Evolutionary conservation across 2,113 vertebrate species (phyloP).

Genomic region (Butorides virescens): DNA sequence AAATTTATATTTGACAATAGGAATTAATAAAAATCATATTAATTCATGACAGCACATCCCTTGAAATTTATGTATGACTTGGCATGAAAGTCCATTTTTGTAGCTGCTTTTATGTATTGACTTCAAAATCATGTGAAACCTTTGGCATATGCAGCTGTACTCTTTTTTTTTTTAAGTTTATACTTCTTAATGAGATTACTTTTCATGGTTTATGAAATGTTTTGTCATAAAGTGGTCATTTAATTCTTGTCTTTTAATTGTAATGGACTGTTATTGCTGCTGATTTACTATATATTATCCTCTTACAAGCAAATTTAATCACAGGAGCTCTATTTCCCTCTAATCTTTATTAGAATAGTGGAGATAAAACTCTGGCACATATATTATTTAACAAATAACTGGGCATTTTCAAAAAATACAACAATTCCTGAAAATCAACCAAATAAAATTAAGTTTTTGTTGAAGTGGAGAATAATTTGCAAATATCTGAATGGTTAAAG

Average conservation of each 20-base stretch:
- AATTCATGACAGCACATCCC: not conserved
- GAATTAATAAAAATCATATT: not conserved
- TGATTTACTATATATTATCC: slow-evolving; percentile 11
- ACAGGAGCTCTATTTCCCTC: not conserved
- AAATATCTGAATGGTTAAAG: not conserved
- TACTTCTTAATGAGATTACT: not conserved
- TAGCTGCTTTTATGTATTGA: not conserved
- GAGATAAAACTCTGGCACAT: not conserved
- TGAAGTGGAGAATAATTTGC: not conserved
- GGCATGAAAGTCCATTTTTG: not conserved
- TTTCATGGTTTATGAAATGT: not conserved
- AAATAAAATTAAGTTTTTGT: not conserved
- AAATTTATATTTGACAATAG: not conserved
- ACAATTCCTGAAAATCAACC: not conserved
- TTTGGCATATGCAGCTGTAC: not conserved
- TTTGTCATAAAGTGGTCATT: slow-evolving; percentile 17
- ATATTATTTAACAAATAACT: not conserved
- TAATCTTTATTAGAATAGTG: not conserved
- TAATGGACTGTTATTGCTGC: not conserved
- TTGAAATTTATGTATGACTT: not conserved
- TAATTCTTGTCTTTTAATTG: slow-evolving; percentile 29
- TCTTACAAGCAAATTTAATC: slow-evolving; percentile 56
- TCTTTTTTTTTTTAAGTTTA: not conserved
- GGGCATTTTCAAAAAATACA: not conserved
- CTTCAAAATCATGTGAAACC: not conserved